Evolutionary conservation across 2,888 invertebrate genomes (phyloP).

Genomic region (Drosophila greeni): DNA sequence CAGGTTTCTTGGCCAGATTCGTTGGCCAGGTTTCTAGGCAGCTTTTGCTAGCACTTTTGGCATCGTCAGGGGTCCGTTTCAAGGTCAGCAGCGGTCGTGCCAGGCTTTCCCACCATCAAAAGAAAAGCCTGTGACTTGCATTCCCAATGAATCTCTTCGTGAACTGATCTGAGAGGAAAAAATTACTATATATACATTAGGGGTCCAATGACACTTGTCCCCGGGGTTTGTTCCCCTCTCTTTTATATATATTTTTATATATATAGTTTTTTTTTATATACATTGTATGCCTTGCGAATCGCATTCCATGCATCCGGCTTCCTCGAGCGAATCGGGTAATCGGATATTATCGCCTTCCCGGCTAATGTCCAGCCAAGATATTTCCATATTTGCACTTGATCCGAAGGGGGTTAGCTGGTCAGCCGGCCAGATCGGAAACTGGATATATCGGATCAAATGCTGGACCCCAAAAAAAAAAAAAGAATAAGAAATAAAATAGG

Average conservation of each 20-base stretch:
- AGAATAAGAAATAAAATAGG: background rate
- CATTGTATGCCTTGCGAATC: background rate
- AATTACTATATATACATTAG: too few relatives aligned
- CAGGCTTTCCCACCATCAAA: slow-evolving; percentile 30
- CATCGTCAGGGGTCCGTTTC: slow-evolving; percentile 45
- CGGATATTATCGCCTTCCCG: slow-evolving; percentile 9
- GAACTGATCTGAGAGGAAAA: too few relatives aligned
- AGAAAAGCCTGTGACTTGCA: slow-evolving; percentile 37
- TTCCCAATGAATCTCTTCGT: slow-evolving; percentile 43
- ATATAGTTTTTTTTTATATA: background rate
- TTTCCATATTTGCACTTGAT: slow-evolving; percentile 21
- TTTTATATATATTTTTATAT: background rate
- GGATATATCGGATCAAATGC: slow-evolving; percentile 16
- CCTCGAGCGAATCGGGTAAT: slow-evolving; percentile 33
- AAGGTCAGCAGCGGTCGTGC: slow-evolving; percentile 52
- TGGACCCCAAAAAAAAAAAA: background rate
- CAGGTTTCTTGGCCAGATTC: slow-evolving; percentile 8
- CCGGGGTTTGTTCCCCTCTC: background rate
- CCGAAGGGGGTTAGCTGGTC: slow-evolving; percentile 23
- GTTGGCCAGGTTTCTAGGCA: slow-evolving; percentile 11
- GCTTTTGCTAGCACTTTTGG: slow-evolving; percentile 26
- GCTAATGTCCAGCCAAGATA: slow-evolving; percentile 10
- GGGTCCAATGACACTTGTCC: slow-evolving; percentile 10
- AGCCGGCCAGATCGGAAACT: slow-evolving; percentile 23
- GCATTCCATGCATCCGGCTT: slow-evolving; percentile 15